Percentiles rank a stretch among this genome's conserved stretches.
These are phyloP conservation scores for Clostera curtula DNA, from an alignment of 2,888 invertebrate genomes.

Conservation along the genomic window DNA sequence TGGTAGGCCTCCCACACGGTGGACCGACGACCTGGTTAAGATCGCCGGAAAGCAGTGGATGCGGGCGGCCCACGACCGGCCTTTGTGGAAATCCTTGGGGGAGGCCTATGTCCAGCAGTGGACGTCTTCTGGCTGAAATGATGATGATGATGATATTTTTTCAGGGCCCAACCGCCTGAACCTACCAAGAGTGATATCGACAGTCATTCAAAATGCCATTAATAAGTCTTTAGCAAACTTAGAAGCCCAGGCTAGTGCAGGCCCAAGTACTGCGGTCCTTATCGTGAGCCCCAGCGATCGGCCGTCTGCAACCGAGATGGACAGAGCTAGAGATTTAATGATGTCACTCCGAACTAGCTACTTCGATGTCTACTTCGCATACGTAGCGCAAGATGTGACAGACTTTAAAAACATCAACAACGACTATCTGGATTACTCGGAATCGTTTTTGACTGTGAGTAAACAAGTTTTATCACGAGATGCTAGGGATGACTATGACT, in stretches of 20 bases:
- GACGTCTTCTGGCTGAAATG: no score
- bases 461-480: constrained; percentile 1
- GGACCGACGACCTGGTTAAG: no score
- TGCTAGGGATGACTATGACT: constrained; percentile 1
- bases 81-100: no score
- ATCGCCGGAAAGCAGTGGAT: no score
- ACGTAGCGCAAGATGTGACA: constrained; percentile 54
- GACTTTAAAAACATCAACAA: constrained; percentile 64
- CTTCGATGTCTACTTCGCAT: constrained; percentile 73
- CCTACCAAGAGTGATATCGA: constrained; percentile 62
- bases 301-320: constrained; percentile 56
- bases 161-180: constrained; percentile 73
- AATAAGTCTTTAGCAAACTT: constrained; percentile 57
- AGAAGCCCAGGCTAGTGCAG: constrained; percentile 39
- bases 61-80: no score
- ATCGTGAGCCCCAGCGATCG: constrained; percentile 66
- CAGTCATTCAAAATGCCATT: constrained; percentile 58
- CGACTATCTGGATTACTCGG: constrained; percentile 64
- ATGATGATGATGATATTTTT: constrained; percentile 20
- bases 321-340: constrained; percentile 53
- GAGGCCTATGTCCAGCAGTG: no score
- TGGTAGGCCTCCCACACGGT: no score
- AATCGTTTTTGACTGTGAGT: constrained; percentile 56
- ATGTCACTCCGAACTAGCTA: constrained; percentile 53
- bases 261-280: constrained; percentile 65